Evolutionary conservation across 1,140 invertebrate species (phyloP), one percentile per base, ranked within the genome.

Genomic region (Dinothrombium tinctorium): DNA sequence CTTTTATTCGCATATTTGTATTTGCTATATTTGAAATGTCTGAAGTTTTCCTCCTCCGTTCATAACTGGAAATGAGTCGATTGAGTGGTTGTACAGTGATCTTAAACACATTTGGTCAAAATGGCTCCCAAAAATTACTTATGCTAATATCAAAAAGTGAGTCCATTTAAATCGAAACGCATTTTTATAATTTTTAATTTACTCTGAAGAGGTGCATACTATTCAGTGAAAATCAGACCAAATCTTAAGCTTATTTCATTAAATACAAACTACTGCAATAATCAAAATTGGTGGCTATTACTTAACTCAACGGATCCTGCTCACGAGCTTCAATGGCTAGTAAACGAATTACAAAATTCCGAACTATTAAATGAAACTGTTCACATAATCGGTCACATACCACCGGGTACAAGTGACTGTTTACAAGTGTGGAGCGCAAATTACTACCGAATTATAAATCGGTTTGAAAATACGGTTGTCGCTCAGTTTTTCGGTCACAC

Each of bases 331-430:
- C 75, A 84, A 46, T 98, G 92, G 92, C 68, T 98, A 22, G 79
- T 95, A 33, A 75, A 83, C 48, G 82, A 92, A 55, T 59, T 98
- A 2, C 83, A 89, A 56, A 72, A 75, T 21, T 84, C 89, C 0
- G 90, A 98, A 61, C 73, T 83, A 51, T 80, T 74, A 42, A 72
- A 73, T 7, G 84, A 95, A 59, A 89, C 89, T 60, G 89, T 95
- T 5, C 89, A 98, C 52, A 77, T 99, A 6, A 79, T 98, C 32
- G 89, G 89, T 8, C 94, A 99, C 53, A 94, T 98, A 50, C 87
- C 87, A 1, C 87, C 90, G 0, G 87, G 87, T 14, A 76, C 83
- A 52, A 74, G 74, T 0, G 82, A 90, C 54, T 89, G 83, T 52
- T 58, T 86, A n/a, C 77, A 81, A 59, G 75, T 84, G 0, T 89